Conservation (phyloP, 1,140 invertebrate species). For the Phymastichus coffea region DNA sequence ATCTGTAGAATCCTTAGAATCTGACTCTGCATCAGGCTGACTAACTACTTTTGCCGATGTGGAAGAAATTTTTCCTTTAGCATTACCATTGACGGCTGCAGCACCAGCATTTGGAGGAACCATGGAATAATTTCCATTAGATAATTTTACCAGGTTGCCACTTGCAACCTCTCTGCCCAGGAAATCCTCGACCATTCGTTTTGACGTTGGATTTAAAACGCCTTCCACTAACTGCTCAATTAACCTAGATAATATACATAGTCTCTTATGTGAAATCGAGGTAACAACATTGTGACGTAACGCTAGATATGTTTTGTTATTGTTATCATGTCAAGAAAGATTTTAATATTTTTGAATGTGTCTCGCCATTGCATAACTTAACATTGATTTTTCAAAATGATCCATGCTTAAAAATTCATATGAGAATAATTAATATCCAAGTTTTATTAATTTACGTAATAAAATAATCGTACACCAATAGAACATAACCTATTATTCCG, state of each 20-base stretch:
- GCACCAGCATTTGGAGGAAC: too few relatives aligned
- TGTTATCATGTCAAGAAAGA: neutral
- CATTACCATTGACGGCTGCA: slow-evolving; percentile 46
- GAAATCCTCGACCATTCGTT: slow-evolving; percentile 66
- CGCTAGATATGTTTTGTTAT: too few relatives aligned
- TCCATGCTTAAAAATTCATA: neutral
- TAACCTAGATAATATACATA: slow-evolving; percentile 57
- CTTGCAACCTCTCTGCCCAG: slow-evolving; percentile 66
- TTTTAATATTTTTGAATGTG: neutral
- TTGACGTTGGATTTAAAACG: slow-evolving; percentile 64
- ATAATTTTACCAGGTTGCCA: slow-evolving; percentile 66
- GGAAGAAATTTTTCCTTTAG: slow-evolving; percentile 29
- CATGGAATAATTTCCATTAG: slow-evolving; percentile 68
- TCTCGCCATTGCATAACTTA: neutral
- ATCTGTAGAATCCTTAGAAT: slow-evolving; percentile 34
- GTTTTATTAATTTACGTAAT: too few relatives aligned
- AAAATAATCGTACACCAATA: too few relatives aligned
- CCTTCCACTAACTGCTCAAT: slow-evolving; percentile 65
- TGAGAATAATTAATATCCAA: neutral
- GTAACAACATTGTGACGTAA: too few relatives aligned
- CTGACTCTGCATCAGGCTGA: neutral
- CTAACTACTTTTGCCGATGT: neutral
- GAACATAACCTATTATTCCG: too few relatives aligned
- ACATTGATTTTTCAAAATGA: neutral
- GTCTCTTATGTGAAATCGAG: too few relatives aligned